Percentiles rank a stretch among this genome's conserved stretches.
phyloP scores from a whole-genome alignment of 1,140 invertebrate species.

The Ridgeia piscesae region DNA sequence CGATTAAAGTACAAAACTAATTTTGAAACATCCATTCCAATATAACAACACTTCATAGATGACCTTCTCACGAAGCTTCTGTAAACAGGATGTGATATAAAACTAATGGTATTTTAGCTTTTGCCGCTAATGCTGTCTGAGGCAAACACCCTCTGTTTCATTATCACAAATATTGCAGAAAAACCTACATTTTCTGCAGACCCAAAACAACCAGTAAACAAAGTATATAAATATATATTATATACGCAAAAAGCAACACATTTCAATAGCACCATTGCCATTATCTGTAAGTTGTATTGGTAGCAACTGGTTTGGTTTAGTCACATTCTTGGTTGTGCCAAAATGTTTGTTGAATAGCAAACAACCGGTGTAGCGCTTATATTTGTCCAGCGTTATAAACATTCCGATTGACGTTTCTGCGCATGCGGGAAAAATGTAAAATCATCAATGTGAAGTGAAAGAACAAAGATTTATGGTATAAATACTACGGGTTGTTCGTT shows the following conservation, averaged over 20 bases:
- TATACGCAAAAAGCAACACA: not conserved
- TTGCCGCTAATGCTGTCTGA: not conserved
- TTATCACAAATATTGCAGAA: not conserved
- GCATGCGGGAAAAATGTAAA: too few relatives aligned
- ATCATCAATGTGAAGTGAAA: too few relatives aligned
- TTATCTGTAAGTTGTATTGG: not conserved
- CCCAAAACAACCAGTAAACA: not conserved
- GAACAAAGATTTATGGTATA: too few relatives aligned
- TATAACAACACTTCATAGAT: not conserved
- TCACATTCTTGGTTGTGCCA: not conserved
- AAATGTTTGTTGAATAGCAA: not conserved
- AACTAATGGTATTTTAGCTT: not conserved
- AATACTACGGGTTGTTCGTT: too few relatives aligned
- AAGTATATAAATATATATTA: constrained; percentile 2
- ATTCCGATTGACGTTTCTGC: too few relatives aligned
- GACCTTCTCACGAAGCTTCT: not conserved
- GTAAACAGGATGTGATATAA: not conserved
- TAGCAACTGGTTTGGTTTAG: not conserved
- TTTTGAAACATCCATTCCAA: not conserved
- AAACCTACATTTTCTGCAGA: not conserved
- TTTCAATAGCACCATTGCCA: not conserved
- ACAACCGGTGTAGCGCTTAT: too few relatives aligned
- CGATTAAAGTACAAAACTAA: not conserved
- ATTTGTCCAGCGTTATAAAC: too few relatives aligned
- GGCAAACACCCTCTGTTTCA: not conserved